Evolutionary conservation across 2,797 vertebrate species (phyloP), one percentile per base, ranked within the genome.

Genomic region (Pelochelys cantorii): DNA sequence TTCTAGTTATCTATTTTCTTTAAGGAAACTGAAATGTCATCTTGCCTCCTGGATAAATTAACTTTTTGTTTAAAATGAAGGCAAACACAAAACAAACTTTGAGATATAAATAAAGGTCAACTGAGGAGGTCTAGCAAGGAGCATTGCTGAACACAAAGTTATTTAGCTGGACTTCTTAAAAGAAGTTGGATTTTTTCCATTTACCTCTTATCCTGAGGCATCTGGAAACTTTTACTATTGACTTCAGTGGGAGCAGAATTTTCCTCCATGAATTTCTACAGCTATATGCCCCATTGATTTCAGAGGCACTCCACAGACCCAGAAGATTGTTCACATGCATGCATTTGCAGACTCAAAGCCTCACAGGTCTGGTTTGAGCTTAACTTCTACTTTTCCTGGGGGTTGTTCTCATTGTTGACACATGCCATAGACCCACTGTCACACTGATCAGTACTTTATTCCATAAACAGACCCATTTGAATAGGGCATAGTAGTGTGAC

Each of bases 1-100:
- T 94, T 80, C 86, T 90, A 84, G 92, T 95, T 95, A 97, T 96
- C 84, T 95, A n/a, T 93, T 95, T 94, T 97, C 97, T 92, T 84
- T 84, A 90, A 94, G 86, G 90, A 94, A 96, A 94, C 86, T 90
- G 84, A 96, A 97, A 97, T 96, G 96, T 91, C 96, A 97, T 93
- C 95, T 95, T 95, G 88, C 79, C 57, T 96, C 68, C 83, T 86
- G 80, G 95, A 96, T 95, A 96, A 96, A 96, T 96, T 95, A 94
- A 93, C 31, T 93, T 91, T 93, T 84, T 93, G 79, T 90, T 96
- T 94, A 95, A 97, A 95, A 87, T 71, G 52, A 37, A 89, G 78
- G 74, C 0, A 1, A 90, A 95, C 5, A 90, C 92, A 31, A 31
- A 62, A 60, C 6, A 25, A n/a, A 55, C 62, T 90, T 68, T 37